phyloP scores from a whole-genome alignment of 2,888 invertebrate species.

The Odontomyia ornata region DNA sequence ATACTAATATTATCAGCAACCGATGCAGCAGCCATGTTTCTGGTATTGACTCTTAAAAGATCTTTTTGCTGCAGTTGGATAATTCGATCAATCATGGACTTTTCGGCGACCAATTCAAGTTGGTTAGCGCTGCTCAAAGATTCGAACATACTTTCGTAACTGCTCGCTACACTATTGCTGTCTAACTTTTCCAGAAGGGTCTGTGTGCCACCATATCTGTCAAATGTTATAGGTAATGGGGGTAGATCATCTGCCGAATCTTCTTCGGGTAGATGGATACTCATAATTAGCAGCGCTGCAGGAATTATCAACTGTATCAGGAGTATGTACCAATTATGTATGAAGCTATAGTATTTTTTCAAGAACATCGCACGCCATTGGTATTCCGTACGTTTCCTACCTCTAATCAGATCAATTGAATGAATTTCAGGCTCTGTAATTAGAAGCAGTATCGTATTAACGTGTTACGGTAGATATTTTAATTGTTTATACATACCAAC shows the following conservation, averaged over 20 bases:
- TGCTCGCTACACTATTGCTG: slow-evolving; percentile 35
- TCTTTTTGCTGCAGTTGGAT: slow-evolving; percentile 54
- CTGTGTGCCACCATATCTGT: slow-evolving; percentile 62
- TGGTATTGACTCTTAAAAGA: slow-evolving; percentile 64
- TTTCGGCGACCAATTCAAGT: slow-evolving; percentile 49
- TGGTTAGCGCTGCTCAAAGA: slow-evolving; percentile 52
- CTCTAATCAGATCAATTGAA: slow-evolving; percentile 27
- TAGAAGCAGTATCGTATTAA: background rate
- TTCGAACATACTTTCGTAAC: slow-evolving; percentile 54
- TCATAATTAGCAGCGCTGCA: background rate
- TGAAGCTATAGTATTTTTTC: slow-evolving; percentile 71
- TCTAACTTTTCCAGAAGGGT: slow-evolving; percentile 56
- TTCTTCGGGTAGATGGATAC: slow-evolving; percentile 66
- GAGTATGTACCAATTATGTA: slow-evolving; percentile 73
- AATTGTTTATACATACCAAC: slow-evolving; percentile 33
- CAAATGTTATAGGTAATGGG: too few relatives aligned
- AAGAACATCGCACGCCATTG: slow-evolving; percentile 73
- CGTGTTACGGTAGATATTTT: too few relatives aligned
- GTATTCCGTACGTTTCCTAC: slow-evolving; percentile 64
- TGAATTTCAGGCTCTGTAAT: slow-evolving; percentile 18
- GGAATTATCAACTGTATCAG: slow-evolving; percentile 76
- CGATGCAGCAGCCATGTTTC: too few relatives aligned
- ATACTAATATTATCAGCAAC: too few relatives aligned
- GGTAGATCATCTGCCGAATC: slow-evolving; percentile 64
- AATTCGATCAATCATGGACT: slow-evolving; percentile 52